phyloP scores from a whole-genome alignment of 37 sponge, comb jelly and placozoan genomes.

The Tethya wilhelma region DNA sequence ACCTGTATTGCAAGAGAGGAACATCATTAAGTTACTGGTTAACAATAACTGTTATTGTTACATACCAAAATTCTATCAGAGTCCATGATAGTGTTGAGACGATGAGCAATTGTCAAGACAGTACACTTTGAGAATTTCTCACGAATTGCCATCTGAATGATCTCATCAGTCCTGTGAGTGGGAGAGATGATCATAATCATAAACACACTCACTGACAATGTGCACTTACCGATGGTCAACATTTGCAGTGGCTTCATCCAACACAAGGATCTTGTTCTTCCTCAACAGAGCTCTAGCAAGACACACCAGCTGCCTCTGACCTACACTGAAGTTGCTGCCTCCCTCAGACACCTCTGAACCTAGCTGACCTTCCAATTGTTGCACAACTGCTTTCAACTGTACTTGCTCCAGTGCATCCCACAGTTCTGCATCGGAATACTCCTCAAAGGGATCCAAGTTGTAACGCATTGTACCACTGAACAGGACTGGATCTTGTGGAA shows the following conservation, averaged over 20 bases:
- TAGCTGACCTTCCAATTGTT: constrained; percentile 62
- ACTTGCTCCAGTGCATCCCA: constrained; percentile 86
- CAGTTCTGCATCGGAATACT: constrained; percentile 67
- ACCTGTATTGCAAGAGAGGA: constrained; percentile 22
- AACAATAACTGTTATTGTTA: too few species aligned
- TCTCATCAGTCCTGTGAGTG: constrained; percentile 91
- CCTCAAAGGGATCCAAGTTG: constrained; percentile 90
- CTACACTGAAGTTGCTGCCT: constrained; percentile 87
- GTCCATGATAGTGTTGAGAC: constrained; percentile 95
- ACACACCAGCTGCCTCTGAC: constrained; percentile 88
- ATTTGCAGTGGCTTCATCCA: constrained; percentile 94
- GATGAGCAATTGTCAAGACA: constrained; percentile 90
- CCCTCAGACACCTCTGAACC: constrained; percentile 71
- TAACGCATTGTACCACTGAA: constrained; percentile 91
- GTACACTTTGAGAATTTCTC: constrained; percentile 83
- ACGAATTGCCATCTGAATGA: constrained; percentile 83
- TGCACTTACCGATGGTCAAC: constrained; percentile 80
- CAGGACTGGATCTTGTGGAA: constrained; percentile 92
- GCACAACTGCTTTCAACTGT: constrained; percentile 70
- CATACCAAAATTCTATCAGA: constrained; percentile 81
- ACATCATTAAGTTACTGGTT: too few species aligned
- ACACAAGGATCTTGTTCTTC: constrained; percentile 80
- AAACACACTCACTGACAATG: too few species aligned
- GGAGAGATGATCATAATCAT: not conserved
- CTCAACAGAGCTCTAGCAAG: constrained; percentile 82